Percentiles rank a stretch among this genome's conserved stretches.
Evolutionary conservation across 2,888 invertebrate genomes (phyloP).

Genomic region (Eupithecia tripunctaria): DNA sequence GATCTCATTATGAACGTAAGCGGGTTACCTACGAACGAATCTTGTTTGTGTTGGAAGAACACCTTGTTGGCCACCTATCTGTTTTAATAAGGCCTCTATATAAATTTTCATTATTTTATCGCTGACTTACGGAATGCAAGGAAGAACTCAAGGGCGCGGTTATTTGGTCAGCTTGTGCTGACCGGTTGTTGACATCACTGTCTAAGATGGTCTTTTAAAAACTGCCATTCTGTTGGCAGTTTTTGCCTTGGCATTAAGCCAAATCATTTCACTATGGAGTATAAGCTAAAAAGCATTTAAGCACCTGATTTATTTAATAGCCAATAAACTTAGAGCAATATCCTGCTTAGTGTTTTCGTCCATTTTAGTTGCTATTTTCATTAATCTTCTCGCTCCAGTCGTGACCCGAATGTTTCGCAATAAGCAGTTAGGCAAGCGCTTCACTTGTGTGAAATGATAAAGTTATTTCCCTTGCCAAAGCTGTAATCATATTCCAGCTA

Average conservation of each 20-base stretch:
- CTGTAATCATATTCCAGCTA: constrained; percentile 42
- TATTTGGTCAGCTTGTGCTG: constrained; percentile 35
- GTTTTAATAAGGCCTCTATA: not conserved
- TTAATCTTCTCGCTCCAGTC: constrained; percentile 35
- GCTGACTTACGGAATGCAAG: constrained; percentile 16
- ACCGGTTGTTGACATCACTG: constrained; percentile 41
- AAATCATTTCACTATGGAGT: constrained; percentile 12
- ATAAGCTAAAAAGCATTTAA: not conserved
- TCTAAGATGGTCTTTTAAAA: constrained; percentile 23
- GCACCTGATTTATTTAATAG: constrained; percentile 8
- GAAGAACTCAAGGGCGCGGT: constrained; percentile 35
- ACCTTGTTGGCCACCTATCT: too few relatives aligned
- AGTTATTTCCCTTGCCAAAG: constrained; percentile 47
- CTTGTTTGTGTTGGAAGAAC: too few relatives aligned
- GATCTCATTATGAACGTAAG: too few relatives aligned
- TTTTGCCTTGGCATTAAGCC: constrained; percentile 41
- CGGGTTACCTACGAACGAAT: too few relatives aligned
- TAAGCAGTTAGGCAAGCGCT: constrained; percentile 47
- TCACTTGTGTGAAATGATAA: constrained; percentile 54
- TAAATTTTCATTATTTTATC: not conserved
- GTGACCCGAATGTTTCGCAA: constrained; percentile 51
- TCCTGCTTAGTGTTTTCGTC: constrained; percentile 25
- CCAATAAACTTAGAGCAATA: constrained; percentile 16
- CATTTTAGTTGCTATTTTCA: constrained; percentile 35
- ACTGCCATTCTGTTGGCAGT: constrained; percentile 25